Base-by-base conservation (phyloP, 2,888 invertebrate genomes). In the Melanotus villosus region DNA sequence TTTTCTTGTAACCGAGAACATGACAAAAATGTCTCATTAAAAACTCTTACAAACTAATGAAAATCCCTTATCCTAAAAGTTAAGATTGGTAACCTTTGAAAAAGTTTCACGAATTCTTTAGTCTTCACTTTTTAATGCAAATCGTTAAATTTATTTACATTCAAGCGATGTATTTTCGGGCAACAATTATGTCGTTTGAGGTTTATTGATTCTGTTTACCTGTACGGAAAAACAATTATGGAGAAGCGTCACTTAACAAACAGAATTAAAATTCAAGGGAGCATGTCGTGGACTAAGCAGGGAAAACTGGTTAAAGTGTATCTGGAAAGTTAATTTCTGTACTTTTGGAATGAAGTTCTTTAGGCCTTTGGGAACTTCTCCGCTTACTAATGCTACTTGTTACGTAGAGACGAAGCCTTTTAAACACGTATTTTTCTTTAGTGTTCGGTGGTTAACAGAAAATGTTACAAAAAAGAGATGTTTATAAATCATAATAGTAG, bases 1-100 rank as follows among this genome's bases (percentile, higher is more conserved):
- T 41, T n/a, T 41, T 9, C 18, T 41, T 41, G 41, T 41, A 41
- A 2, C 18, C 14, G 18, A 3, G 41, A 41, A 16, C 41, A 47
- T 47, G 21, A 47, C 47, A 47, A 18, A 52, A 52, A 32, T 52
- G 32, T 52, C 52, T 52, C 52, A 52, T 52, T 52, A 32, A 32
- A 52, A 52, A 47, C 47, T 47, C 47, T n/a, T 12, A 26, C n/a
- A 47, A 47, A 12, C 19, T 47, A 47, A 47, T 18, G 23, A 18
- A 47, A 47, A 47, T 18, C 18, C 21, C 23, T 47, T 52, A 32
- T 52, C 30, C 47, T 7, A 9, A 21, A 30, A 52, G 16, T 32
- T 52, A 52, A 52, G 30, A 32, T 52, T 32, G 16, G 12, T 18
- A n/a, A 47, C 21, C 14, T 23, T 23, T 47, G 7, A 16, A 10